phyloP scores from a whole-genome alignment of 2,113 vertebrate genomes.

The Columbina picui region DNA sequence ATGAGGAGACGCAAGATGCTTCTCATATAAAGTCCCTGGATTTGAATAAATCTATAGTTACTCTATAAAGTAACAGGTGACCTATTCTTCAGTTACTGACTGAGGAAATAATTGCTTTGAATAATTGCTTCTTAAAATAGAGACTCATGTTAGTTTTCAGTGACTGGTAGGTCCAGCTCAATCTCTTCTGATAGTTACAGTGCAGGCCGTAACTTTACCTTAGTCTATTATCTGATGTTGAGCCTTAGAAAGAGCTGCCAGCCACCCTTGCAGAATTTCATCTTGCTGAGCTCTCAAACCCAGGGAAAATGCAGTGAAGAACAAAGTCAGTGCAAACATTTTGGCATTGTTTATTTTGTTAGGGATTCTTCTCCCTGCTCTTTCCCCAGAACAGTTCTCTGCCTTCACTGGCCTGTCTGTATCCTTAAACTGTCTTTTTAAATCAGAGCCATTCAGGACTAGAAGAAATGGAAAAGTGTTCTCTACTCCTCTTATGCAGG shows the following conservation, averaged over 20 bases:
- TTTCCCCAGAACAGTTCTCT: neutral
- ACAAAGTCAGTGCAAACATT: neutral
- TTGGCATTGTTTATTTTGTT: neutral
- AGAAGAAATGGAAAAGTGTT: neutral
- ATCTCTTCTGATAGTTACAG: neutral
- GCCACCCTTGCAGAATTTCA: neutral
- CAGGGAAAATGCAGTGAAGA: neutral
- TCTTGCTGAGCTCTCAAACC: neutral
- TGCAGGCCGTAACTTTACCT: neutral
- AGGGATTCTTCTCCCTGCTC: neutral
- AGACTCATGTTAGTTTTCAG: neutral
- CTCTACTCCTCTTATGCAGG: neutral
- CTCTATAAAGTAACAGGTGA: conserved; percentile 9
- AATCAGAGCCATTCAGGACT: neutral
- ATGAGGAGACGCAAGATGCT: neutral
- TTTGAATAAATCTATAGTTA: neutral
- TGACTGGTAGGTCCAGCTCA: neutral
- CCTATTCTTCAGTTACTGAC: neutral
- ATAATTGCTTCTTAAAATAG: conserved; percentile 30
- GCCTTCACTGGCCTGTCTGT: neutral
- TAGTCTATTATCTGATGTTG: neutral
- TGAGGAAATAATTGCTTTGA: conserved; percentile 44
- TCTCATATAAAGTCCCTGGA: neutral
- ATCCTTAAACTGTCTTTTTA: neutral
- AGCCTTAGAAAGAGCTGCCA: neutral